Conservation (phyloP, 1,140 invertebrate species). For the Drosophila bifasciata region DNA sequence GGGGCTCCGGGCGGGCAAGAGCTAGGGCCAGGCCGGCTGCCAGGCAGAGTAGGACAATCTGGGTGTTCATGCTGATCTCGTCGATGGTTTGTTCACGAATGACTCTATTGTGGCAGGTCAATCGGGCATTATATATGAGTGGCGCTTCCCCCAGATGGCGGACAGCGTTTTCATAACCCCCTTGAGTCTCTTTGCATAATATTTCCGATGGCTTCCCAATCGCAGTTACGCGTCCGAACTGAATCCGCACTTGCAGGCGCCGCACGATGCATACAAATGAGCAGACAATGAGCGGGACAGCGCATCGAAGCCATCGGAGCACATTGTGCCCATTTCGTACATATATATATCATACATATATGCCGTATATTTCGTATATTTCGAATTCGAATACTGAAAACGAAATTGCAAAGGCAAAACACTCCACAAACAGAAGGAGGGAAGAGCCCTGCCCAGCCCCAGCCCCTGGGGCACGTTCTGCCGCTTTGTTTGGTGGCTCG, state of each 20-base stretch:
- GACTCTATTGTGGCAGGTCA: conserved; percentile 59
- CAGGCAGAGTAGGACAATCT: conserved; percentile 51
- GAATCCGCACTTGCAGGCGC: conserved; percentile 26
- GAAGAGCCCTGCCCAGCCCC: conserved; percentile 20
- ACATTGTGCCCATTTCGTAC: conserved; percentile 57
- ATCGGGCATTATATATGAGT: conserved; percentile 61
- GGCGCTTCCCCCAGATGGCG: not conserved
- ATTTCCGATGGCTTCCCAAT: conserved; percentile 69
- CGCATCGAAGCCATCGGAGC: conserved; percentile 9
- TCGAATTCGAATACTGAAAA: conserved; percentile 66
- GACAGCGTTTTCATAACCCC: conserved; percentile 49
- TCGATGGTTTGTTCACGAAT: conserved; percentile 56
- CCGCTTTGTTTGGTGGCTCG: conserved; percentile 14
- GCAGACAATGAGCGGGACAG: not conserved
- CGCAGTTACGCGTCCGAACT: conserved; percentile 46
- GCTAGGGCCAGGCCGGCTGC: conserved; percentile 57
- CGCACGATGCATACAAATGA: conserved; percentile 69
- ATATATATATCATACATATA: too few relatives aligned
- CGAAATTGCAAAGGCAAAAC: conserved; percentile 63
- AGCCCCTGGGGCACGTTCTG: conserved; percentile 39
- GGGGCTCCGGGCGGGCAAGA: conserved; percentile 77
- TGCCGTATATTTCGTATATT: not conserved
- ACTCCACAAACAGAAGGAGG: not conserved
- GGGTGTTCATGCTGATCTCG: conserved; percentile 54
- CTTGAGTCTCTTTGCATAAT: conserved; percentile 70